phyloP scores from a whole-genome alignment of 2,113 vertebrate species.

The Alethe diademata region DNA sequence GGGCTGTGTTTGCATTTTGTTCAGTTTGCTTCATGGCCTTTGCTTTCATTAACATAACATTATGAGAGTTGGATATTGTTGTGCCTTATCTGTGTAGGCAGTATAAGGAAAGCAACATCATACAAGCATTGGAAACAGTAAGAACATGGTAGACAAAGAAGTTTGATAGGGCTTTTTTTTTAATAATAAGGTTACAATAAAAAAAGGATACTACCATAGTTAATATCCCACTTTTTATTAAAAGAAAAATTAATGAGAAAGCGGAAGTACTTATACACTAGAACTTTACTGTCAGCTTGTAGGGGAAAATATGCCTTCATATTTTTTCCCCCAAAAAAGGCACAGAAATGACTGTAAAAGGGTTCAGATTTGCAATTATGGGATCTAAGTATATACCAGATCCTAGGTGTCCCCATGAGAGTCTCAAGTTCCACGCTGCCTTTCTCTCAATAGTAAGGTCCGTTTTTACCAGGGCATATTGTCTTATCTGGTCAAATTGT shows the following conservation, averaged over 20 bases:
- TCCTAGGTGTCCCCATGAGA: constrained; percentile 27
- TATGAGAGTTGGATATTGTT: neutral
- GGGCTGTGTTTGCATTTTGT: neutral
- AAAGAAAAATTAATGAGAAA: neutral
- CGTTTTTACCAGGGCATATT: constrained; percentile 44
- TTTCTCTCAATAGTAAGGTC: neutral
- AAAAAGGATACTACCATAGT: neutral
- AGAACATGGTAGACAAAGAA: neutral
- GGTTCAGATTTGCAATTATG: constrained; percentile 41
- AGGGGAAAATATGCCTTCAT: neutral
- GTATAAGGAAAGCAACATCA: neutral
- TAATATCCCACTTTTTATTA: neutral
- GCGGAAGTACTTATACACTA: neutral
- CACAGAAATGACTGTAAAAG: constrained; percentile 18
- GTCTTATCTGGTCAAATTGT: constrained; percentile 69
- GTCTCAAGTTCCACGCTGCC: constrained; percentile 12
- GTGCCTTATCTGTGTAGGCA: neutral
- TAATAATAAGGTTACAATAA: neutral
- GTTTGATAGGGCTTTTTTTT: neutral
- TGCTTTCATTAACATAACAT: neutral
- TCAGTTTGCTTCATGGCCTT: neutral
- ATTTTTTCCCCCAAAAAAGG: fast-evolving
- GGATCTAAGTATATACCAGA: constrained; percentile 39
- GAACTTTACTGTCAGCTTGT: neutral
- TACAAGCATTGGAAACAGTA: neutral